Conservation (phyloP, 2,888 invertebrate genomes). For the Neocrepidodera transversa region DNA sequence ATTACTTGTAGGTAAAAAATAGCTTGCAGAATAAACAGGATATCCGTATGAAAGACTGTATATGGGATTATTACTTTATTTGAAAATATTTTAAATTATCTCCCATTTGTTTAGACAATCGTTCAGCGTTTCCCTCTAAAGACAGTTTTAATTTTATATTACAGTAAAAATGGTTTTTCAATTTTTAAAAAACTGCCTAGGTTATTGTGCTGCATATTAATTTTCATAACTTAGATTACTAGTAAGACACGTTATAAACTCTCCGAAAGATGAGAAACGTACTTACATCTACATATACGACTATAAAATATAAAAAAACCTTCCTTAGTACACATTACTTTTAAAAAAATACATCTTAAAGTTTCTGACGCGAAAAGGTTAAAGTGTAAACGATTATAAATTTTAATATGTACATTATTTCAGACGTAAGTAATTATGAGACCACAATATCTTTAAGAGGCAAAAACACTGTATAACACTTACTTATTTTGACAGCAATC, state of each 20-base stretch:
- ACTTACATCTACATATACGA: constrained; percentile 37
- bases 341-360: constrained; percentile 38
- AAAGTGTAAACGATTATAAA: constrained; percentile 43
- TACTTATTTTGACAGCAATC: not conserved
- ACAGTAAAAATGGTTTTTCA: constrained; percentile 7
- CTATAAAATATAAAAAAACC: constrained; percentile 37
- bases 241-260: constrained; percentile 40
- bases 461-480: constrained; percentile 4
- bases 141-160: too few relatives aligned
- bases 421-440: constrained; percentile 35
- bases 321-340: constrained; percentile 37
- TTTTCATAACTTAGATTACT: constrained; percentile 33
- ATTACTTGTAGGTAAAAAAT: too few relatives aligned
- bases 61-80: not conserved
- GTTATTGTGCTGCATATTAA: constrained; percentile 38
- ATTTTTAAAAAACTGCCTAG: constrained; percentile 15
- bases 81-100: not conserved
- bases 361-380: constrained; percentile 27
- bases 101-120: not conserved
- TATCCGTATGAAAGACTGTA: too few relatives aligned
- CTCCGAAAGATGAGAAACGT: constrained; percentile 35
- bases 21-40: too few relatives aligned
- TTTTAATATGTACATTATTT: constrained; percentile 43
- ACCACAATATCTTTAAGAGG: constrained; percentile 33
- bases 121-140: constrained; percentile 22